A percentile compares a stretch with the other conserved stretches of the same genome.
These are phyloP conservation scores for Ceuthmochares aereus DNA, from an alignment of 2,113 vertebrate species.

Conservation along the genomic window DNA sequence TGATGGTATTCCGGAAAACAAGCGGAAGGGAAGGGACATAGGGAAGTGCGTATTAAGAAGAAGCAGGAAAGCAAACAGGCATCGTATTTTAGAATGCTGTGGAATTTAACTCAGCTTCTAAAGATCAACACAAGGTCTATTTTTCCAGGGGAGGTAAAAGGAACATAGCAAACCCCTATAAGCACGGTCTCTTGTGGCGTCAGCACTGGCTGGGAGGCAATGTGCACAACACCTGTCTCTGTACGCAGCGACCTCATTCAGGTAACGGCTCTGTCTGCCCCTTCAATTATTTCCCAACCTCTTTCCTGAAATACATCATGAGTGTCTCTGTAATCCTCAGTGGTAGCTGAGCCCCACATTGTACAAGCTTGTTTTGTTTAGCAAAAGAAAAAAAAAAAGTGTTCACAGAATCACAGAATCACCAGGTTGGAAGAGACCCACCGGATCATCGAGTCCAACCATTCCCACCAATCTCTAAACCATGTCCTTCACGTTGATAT, in stretches of 20 bases:
- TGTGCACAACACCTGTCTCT: accelerated
- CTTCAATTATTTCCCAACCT: not conserved
- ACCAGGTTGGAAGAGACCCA: no score
- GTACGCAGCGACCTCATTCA: not conserved
- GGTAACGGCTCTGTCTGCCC: not conserved
- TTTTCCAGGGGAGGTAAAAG: not conserved
- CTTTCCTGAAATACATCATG: not conserved
- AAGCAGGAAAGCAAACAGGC: not conserved
- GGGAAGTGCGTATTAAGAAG: not conserved
- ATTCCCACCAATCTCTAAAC: no score
- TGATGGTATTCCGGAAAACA: not conserved
- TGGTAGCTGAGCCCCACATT: not conserved
- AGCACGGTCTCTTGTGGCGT: not conserved
- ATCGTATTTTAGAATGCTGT: not conserved
- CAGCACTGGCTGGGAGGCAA: not conserved
- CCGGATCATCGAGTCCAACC: no score
- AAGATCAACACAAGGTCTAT: not conserved
- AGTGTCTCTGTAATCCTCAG: not conserved
- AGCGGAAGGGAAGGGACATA: not conserved
- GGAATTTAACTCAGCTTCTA: not conserved
- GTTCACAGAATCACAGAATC: no score
- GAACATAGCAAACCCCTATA: not conserved
- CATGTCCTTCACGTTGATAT: no score
- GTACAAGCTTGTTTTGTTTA: not conserved
- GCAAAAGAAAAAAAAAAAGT: not conserved